Base-by-base conservation (phyloP, 64 coral and sea anemone genomes). In the Hydrozoanthus tunicans region DNA sequence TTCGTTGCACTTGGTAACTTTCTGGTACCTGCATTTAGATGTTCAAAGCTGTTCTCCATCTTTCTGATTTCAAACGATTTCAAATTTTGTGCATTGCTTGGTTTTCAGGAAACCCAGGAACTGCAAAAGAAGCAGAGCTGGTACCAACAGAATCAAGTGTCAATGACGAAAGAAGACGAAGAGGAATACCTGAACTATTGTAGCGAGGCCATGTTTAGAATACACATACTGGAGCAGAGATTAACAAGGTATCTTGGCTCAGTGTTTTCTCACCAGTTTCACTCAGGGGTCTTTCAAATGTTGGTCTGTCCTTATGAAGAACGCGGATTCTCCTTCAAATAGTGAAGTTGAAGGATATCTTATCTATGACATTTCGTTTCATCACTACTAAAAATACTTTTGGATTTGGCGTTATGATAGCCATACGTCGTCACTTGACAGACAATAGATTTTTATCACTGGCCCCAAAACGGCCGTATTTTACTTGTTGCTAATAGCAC, bases 191-290 rank as follows among this genome's bases (percentile, higher is more conserved):
- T 98, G 58, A 98, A 93, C 83, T 98, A 89, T 53, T 98, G 96
- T 64, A 98, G 96, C 75, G 96, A 98, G 68, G 96, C 96, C 60
- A 98, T 98, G 96, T 98, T 98, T 82, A 98, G 96, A 84, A 98
- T 98, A 51, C 96, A 98, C 80, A 98, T 98, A 68, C 78, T 98
- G 53, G 96, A 98, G 62, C 96, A 95, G 64, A 89, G 96, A 66
- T 81, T 98, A 62, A 93, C 95, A 58, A 98, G 96, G 96, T 98
- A 93, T 12, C 68, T 88, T 43, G 3, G 7, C 5, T 26, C 26
- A 1, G 5, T 4, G 23, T 67, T 62, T 43, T 17, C 32, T 76
- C 53, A 53, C 25, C 11, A 76, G 25, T 8, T 10, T 24, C 68
- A 71, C 9, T 71, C 68, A 24, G 27, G 53, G 53, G 1, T 51